phyloP scores from a whole-genome alignment of 1,140 invertebrate species.

The Hylaeus volcanicus region DNA sequence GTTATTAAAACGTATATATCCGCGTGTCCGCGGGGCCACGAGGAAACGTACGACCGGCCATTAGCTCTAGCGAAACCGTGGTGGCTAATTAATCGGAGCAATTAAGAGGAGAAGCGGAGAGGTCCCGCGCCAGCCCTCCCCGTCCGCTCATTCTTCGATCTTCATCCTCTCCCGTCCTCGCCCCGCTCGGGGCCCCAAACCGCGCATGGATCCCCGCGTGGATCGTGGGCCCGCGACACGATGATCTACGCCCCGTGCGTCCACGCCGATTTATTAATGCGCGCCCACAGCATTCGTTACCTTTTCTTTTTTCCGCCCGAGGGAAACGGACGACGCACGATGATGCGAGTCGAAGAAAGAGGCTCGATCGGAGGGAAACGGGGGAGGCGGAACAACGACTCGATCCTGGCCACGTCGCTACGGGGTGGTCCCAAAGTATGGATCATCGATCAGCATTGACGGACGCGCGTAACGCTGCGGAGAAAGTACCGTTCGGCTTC shows the following conservation, averaged over 20 bases:
- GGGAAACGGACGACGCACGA: constrained; percentile 37
- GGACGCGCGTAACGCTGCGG: neutral
- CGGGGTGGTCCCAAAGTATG: constrained; percentile 46
- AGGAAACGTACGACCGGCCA: constrained; percentile 70
- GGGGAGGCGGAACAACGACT: neutral
- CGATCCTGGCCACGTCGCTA: constrained; percentile 31
- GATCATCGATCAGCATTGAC: constrained; percentile 22
- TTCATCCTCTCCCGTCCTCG: constrained; percentile 19
- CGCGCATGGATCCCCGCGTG: constrained; percentile 53
- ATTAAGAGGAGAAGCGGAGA: constrained; percentile 66
- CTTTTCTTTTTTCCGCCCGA: constrained; percentile 54
- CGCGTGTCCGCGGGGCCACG: constrained; percentile 61
- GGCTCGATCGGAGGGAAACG: neutral
- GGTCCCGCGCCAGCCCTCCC: constrained; percentile 3
- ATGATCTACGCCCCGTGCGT: constrained; percentile 70
- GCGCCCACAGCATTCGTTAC: constrained; percentile 60
- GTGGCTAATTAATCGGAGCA: constrained; percentile 75
- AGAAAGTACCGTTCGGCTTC: neutral
- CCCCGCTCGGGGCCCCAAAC: constrained; percentile 31
- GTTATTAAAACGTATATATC: constrained; percentile 69
- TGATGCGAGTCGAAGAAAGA: neutral
- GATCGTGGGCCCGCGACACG: constrained; percentile 65
- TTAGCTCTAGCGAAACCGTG: constrained; percentile 71
- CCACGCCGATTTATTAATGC: constrained; percentile 73
- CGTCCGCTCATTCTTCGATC: constrained; percentile 22